These are phyloP conservation scores for Lepidochrysops patricia DNA, from an alignment of 2,888 invertebrate genomes.

Conservation along the genomic window DNA sequence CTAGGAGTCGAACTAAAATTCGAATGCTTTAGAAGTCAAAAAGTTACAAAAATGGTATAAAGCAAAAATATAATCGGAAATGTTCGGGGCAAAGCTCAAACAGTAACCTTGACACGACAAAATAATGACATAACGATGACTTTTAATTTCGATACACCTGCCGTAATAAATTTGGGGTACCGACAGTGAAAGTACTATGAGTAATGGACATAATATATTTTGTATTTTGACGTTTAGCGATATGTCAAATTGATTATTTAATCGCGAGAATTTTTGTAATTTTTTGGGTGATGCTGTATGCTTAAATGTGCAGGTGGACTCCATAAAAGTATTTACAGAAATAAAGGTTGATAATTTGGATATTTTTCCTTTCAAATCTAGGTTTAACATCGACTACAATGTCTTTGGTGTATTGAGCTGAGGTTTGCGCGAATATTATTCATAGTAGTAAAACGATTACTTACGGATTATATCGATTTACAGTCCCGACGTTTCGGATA, in stretches of 20 bases:
- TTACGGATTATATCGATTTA: too few species aligned
- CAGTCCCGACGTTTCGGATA: too few species aligned
- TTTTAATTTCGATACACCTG: constrained; percentile 12
- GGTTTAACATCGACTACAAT: too few species aligned
- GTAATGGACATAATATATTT: background rate
- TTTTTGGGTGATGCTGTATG: background rate
- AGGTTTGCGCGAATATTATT: too few species aligned
- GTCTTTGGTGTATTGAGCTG: too few species aligned
- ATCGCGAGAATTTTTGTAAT: background rate
- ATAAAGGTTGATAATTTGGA: too few species aligned
- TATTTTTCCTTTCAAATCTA: too few species aligned
- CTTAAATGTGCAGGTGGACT: too few species aligned
- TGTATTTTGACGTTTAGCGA: background rate
- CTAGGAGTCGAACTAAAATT: background rate
- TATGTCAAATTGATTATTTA: background rate
- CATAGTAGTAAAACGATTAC: too few species aligned
- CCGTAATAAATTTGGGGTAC: background rate
- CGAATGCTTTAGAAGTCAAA: too few species aligned
- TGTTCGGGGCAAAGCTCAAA: background rate
- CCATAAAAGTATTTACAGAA: too few species aligned
- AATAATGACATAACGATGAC: constrained; percentile 8
- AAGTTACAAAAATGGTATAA: background rate
- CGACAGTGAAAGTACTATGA: constrained; percentile 3
- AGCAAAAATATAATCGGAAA: background rate
- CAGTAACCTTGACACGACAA: background rate